phyloP scores from a whole-genome alignment of 2,888 invertebrate species.

The Pandemis heparana region DNA sequence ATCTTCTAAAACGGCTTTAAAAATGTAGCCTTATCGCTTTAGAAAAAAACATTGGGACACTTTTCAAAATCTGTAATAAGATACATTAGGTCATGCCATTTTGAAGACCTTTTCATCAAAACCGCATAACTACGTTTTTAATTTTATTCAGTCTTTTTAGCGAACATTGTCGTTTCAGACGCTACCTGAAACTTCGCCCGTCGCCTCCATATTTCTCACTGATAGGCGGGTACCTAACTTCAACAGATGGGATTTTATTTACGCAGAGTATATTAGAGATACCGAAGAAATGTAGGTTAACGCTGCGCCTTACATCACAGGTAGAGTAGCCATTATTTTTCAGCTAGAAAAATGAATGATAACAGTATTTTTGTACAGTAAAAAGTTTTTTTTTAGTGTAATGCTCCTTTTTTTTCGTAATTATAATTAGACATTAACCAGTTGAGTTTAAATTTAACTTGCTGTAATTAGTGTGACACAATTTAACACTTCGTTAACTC shows the following conservation, averaged over 20 bases:
- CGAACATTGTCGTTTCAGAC: conserved; percentile 51
- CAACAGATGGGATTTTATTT: conserved; percentile 59
- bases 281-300: conserved; percentile 34
- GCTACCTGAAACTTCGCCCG: conserved; percentile 81
- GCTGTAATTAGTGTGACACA: background rate
- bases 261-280: conserved; percentile 41
- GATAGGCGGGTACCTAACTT: conserved; percentile 71
- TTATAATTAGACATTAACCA: background rate
- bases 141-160: background rate
- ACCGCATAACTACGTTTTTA: background rate
- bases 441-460: background rate
- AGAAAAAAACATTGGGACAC: background rate
- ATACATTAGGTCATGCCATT: conserved; percentile 12
- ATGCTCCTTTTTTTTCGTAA: too few relatives aligned
- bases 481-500: conserved; percentile 21
- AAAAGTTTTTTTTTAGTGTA: background rate
- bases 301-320: background rate
- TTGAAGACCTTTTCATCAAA: background rate
- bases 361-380: background rate
- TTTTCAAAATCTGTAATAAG: background rate
- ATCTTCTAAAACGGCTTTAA: too few relatives aligned
- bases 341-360: background rate
- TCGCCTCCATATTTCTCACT: conserved; percentile 79
- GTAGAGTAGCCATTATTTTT: background rate
- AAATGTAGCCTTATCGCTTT: too few relatives aligned